Conservation (phyloP, 2,888 invertebrate species). For the Microchrysa polita region DNA sequence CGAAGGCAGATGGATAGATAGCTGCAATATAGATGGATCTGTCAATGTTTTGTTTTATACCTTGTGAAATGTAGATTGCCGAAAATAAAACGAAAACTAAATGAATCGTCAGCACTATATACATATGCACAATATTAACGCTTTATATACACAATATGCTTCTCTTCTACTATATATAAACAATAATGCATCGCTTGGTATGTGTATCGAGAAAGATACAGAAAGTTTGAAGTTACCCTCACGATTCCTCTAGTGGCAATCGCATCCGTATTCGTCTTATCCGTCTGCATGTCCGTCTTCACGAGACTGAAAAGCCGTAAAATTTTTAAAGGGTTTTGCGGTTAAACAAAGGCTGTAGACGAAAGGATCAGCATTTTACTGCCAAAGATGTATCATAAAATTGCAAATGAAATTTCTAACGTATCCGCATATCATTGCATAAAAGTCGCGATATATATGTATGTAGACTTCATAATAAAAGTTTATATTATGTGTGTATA, state of each 20-base stretch:
- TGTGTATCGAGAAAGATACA: neutral
- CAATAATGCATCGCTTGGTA: neutral
- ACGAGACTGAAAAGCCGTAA: conserved; percentile 46
- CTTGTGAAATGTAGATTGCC: conserved; percentile 47
- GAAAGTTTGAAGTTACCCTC: neutral
- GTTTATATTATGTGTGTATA: neutral
- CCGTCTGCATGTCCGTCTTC: conserved; percentile 25
- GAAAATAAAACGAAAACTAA: conserved; percentile 31
- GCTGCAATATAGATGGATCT: conserved; percentile 44
- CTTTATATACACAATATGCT: neutral
- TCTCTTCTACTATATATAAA: neutral
- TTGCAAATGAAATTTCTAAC: conserved; percentile 48
- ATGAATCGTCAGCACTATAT: conserved; percentile 27
- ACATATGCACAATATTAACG: no score
- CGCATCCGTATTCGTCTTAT: conserved; percentile 9
- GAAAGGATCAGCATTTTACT: conserved; percentile 49
- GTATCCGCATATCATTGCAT: conserved; percentile 26
- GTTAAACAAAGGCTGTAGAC: conserved; percentile 49
- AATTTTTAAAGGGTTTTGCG: conserved; percentile 49
- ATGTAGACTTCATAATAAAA: neutral
- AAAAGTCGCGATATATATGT: conserved; percentile 20
- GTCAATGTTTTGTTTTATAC: conserved; percentile 45
- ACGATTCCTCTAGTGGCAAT: conserved; percentile 1
- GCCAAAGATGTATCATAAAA: conserved; percentile 49
- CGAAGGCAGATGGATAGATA: conserved; percentile 15